These are phyloP conservation scores for Pseudopleuronectes americanus DNA, from an alignment of 2,797 vertebrate species.

Conservation along the genomic window DNA sequence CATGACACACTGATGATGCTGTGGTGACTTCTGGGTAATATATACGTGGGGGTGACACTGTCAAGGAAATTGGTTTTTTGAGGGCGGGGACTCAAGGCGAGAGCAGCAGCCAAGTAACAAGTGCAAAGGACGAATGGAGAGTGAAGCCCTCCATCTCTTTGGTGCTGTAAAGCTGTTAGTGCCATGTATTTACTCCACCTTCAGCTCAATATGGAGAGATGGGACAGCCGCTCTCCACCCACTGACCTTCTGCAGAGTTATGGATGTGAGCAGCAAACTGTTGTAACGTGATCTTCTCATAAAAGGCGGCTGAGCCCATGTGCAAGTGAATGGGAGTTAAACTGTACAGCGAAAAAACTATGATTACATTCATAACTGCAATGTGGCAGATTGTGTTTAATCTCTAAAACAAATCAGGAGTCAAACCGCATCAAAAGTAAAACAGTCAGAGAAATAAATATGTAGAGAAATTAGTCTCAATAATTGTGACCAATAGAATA, in stretches of 20 bases:
- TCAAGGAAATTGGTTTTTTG: slow-evolving; percentile 74
- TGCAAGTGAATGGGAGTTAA: too few relatives aligned
- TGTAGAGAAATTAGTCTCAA: neutral
- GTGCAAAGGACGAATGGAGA: slow-evolving; percentile 47
- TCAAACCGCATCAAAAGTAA: too few relatives aligned
- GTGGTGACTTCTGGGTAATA: slow-evolving; percentile 56
- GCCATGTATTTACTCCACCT: slow-evolving; percentile 30
- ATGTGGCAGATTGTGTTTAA: too few relatives aligned
- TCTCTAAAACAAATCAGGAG: too few relatives aligned
- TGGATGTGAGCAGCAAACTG: too few relatives aligned
- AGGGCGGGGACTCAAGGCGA: slow-evolving; percentile 71
- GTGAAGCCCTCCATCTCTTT: slow-evolving; percentile 61
- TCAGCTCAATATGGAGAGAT: slow-evolving; percentile 23
- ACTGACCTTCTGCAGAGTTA: neutral
- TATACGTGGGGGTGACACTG: slow-evolving; percentile 57
- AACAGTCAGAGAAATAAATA: neutral
- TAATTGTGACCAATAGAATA: neutral
- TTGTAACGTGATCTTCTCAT: too few relatives aligned
- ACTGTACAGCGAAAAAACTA: too few relatives aligned
- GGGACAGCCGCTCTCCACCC: slow-evolving; percentile 6
- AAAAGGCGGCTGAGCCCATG: too few relatives aligned
- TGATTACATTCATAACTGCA: too few relatives aligned
- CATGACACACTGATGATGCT: slow-evolving; percentile 33
- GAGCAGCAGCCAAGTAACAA: slow-evolving; percentile 57
- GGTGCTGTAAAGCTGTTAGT: slow-evolving; percentile 57